A percentile compares a stretch with the other conserved stretches of the same genome.
Conservation (phyloP, 2,797 vertebrate species). For the Tapirus indicus region DNA sequence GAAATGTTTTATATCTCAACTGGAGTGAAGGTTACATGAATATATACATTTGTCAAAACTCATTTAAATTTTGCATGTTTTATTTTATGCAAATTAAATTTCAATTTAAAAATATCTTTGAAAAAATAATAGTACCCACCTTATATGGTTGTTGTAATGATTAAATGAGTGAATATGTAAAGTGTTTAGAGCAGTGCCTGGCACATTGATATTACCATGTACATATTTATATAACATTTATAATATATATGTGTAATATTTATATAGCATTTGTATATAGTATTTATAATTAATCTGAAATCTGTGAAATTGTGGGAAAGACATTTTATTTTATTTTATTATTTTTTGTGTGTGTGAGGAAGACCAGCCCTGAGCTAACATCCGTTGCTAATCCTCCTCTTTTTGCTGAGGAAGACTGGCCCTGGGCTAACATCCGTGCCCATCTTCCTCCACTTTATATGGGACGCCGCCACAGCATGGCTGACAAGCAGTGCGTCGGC, state of each 20-base stretch:
- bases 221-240: not conserved
- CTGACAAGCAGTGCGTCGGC: too few species aligned
- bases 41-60: not conserved
- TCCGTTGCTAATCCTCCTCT: too few species aligned
- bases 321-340: too few species aligned
- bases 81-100: not conserved
- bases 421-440: too few species aligned
- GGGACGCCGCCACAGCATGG: too few species aligned
- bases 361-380: too few species aligned
- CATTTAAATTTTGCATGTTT: slow-evolving; percentile 16
- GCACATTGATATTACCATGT: not conserved
- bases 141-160: not conserved
- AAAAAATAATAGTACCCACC: slow-evolving; percentile 28
- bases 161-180: slow-evolving; percentile 1
- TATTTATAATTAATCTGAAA: slow-evolving; percentile 39
- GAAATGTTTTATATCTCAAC: not conserved
- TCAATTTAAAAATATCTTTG: slow-evolving; percentile 35
- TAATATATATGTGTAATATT: not conserved
- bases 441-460: too few species aligned
- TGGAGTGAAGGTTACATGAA: not conserved
- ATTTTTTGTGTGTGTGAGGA: too few species aligned
- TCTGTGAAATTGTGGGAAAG: slow-evolving; percentile 29
- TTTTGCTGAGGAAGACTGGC: too few species aligned
- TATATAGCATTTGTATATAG: not conserved
- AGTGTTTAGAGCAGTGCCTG: not conserved